Base-by-base conservation (phyloP, 2,888 invertebrate genomes). In the Tinea semifulvella region DNA sequence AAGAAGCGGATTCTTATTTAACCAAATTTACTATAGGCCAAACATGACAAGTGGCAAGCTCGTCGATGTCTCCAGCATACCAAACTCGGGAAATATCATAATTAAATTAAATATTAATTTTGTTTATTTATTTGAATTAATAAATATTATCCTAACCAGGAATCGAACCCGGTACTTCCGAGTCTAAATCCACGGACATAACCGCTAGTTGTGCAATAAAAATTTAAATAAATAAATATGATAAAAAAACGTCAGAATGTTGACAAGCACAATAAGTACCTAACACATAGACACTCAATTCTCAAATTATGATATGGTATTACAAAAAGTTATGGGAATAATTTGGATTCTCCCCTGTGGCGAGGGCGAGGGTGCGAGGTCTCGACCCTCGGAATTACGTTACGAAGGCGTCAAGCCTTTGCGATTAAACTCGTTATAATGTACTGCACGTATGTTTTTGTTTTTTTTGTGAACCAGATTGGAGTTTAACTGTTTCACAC, bases 341-440 rank as follows among this genome's bases (percentile, higher is more conserved):
- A 38, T 38, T 38, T 38, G 38, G 38, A n/a, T 14, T 18, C n/a
- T 18, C 38, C 40, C 20, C n/a, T 22, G 11, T 20, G 19, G 7
- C 22, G 11, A 19, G 38, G 38, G 38, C 11, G 38, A 16, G 17
- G 13, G 22, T 18, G 16, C 14, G 10, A 35, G 38, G 45, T 25
- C 45, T 38, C 45, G 10, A 38, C 45, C 45, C 45, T 45, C 45
- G 10, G 39, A 45, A 45, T 45, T 25, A 35, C 39, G 45, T 39
- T 45, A 45, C 31, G 36, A 44, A 31, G 31, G 31, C 31, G 31
- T 31, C 31, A 31, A 31, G 44, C 44, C 36, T 44, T 35, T 22
- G 20, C 44, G 28, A 44, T 44, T 44, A 44, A 19, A 10, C 14
- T n/a, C 7, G 13, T 31, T 31, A 31, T 31, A 31, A 31, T 31